Percentiles rank a stretch among this genome's conserved stretches.
phyloP scores from a whole-genome alignment of 2,113 vertebrate species.

The Penelope pileata region DNA sequence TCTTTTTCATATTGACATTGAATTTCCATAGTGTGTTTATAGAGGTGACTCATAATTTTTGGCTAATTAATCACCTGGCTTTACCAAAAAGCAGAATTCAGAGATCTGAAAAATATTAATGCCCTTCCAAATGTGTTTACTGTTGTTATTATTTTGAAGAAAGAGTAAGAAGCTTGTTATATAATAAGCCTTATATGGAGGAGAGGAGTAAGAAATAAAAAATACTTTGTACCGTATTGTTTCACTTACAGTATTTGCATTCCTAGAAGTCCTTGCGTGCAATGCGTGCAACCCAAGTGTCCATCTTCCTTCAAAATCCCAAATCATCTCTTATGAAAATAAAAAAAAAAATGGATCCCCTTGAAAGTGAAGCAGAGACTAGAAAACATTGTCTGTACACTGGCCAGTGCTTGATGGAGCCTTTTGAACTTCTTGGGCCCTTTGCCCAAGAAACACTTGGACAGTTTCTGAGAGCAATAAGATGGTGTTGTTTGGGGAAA shows the following conservation, averaged over 20 bases:
- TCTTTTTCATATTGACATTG: neutral
- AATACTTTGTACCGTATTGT: neutral
- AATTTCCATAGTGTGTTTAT: neutral
- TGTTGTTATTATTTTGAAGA: neutral
- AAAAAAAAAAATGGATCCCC: neutral
- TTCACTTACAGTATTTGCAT: neutral
- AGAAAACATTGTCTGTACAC: neutral
- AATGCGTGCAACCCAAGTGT: neutral
- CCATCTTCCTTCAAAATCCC: neutral
- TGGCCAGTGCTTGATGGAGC: neutral
- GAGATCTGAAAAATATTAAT: neutral
- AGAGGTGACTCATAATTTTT: too few relatives aligned
- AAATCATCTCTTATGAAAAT: neutral
- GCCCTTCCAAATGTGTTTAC: neutral
- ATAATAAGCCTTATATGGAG: neutral
- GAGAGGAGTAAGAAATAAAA: neutral
- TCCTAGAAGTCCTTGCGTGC: neutral
- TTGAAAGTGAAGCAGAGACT: neutral
- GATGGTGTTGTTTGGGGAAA: neutral
- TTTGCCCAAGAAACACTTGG: neutral
- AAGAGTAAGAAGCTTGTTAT: neutral
- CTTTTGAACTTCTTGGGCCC: neutral
- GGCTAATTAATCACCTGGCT: neutral
- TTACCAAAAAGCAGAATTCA: neutral
- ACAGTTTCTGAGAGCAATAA: neutral